Conservation (phyloP, 2,797 vertebrate species). For the Rhinogobio ventralis region DNA sequence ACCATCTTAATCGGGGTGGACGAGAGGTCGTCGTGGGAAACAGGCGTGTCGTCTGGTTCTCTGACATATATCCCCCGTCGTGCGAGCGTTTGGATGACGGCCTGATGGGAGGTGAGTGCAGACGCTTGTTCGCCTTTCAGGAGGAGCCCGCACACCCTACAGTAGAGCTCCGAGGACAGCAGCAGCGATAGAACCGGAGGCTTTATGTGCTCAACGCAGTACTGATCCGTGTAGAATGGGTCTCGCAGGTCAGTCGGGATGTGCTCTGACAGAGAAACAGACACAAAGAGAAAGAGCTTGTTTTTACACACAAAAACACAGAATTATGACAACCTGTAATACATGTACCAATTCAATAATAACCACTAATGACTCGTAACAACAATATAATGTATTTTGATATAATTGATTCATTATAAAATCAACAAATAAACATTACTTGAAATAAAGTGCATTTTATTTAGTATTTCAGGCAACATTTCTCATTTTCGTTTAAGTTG, state of each 20-base stretch:
- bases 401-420: neutral
- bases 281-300: neutral
- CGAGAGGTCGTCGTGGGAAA: constrained; percentile 88
- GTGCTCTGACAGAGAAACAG: constrained; percentile 78
- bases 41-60: constrained; percentile 85
- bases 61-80: constrained; percentile 93
- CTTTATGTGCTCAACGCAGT: constrained; percentile 97
- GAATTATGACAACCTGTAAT: neutral
- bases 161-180: constrained; percentile 93
- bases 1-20: constrained; percentile 95
- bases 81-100: constrained; percentile 89
- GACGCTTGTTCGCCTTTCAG: constrained; percentile 88
- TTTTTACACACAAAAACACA: neutral
- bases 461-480: neutral
- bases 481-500: neutral
- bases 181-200: constrained; percentile 89
- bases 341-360: neutral
- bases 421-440: neutral
- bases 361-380: neutral
- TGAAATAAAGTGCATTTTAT: neutral
- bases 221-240: constrained; percentile 95
- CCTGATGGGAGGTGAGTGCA: constrained; percentile 86
- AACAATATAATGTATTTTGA: neutral
- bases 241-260: constrained; percentile 91
- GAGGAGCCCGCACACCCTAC: constrained; percentile 89